A percentile compares a stretch with the other conserved stretches of the same genome.
Evolutionary conservation across 2,113 vertebrate species (phyloP).

Genomic region (Ochotona curzoniae): DNA sequence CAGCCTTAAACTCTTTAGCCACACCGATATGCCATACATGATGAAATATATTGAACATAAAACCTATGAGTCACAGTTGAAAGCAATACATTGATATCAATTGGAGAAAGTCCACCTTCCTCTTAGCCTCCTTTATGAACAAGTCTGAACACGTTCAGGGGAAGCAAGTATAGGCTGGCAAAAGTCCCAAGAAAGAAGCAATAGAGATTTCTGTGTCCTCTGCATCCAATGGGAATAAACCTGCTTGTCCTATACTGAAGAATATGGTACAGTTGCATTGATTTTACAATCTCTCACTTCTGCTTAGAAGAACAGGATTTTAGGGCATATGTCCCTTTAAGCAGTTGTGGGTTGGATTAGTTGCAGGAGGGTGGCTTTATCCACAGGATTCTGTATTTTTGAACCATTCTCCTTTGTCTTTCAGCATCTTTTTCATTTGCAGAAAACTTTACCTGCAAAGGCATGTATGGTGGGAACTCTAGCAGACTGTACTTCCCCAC

Average conservation of each 20-base stretch:
- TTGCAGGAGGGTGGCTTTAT: not conserved
- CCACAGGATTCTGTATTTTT: not conserved
- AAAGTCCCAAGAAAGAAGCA: not conserved
- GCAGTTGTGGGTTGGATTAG: not conserved
- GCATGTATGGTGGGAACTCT: not conserved
- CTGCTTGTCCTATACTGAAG: not conserved
- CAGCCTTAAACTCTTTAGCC: conserved; percentile 38
- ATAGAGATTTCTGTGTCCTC: not conserved
- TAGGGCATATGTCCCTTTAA: not conserved
- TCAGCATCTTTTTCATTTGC: not conserved
- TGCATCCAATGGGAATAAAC: too few relatives aligned
- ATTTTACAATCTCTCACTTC: not conserved
- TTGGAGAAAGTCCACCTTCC: not conserved
- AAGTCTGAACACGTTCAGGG: not conserved
- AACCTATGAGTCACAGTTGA: conserved; percentile 35
- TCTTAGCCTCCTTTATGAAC: not conserved
- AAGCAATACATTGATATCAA: not conserved
- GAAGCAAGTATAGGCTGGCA: not conserved
- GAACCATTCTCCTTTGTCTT: not conserved
- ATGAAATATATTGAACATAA: not conserved
- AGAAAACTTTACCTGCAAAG: not conserved
- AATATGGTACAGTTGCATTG: not conserved
- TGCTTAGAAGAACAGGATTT: not conserved
- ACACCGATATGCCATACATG: conserved; percentile 21
- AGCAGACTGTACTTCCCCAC: not conserved